Evolutionary conservation across 2,888 invertebrate genomes (phyloP).

Genomic region (Agriopis aurantiaria): DNA sequence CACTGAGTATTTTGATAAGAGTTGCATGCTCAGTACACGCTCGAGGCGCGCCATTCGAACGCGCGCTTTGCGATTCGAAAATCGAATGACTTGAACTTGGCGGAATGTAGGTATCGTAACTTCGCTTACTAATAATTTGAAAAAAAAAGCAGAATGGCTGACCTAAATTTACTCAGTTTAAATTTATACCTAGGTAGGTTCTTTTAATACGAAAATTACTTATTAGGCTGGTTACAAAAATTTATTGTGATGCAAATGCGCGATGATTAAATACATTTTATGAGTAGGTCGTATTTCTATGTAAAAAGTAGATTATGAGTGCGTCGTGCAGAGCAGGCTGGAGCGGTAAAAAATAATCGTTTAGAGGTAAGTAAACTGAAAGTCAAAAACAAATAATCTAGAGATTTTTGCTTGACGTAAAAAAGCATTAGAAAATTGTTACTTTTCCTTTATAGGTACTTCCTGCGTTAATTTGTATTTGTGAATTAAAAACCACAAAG

Average conservation of each 20-base stretch:
- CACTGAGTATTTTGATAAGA: conserved; percentile 56
- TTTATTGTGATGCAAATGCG: neutral
- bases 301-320: neutral
- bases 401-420: neutral
- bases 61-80: conserved; percentile 43
- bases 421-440: no score
- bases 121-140: conserved; percentile 4
- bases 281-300: neutral
- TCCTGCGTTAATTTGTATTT: no score
- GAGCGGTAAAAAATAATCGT: neutral
- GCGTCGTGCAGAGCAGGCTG: neutral
- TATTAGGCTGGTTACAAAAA: no score
- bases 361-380: no score
- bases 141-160: neutral
- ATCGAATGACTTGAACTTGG: conserved; percentile 50
- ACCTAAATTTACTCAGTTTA: neutral
- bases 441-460: no score
- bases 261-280: neutral
- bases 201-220: no score
- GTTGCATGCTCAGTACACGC: conserved; percentile 70
- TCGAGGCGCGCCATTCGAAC: conserved; percentile 70
- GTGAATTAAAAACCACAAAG: no score
- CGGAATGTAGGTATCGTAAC: conserved; percentile 27
- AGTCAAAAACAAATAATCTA: neutral
- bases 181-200: neutral